Percentiles rank a stretch among this genome's conserved stretches.
These are phyloP conservation scores for Sebastes jordani DNA, from an alignment of 2,797 vertebrate species.

Conservation along the genomic window DNA sequence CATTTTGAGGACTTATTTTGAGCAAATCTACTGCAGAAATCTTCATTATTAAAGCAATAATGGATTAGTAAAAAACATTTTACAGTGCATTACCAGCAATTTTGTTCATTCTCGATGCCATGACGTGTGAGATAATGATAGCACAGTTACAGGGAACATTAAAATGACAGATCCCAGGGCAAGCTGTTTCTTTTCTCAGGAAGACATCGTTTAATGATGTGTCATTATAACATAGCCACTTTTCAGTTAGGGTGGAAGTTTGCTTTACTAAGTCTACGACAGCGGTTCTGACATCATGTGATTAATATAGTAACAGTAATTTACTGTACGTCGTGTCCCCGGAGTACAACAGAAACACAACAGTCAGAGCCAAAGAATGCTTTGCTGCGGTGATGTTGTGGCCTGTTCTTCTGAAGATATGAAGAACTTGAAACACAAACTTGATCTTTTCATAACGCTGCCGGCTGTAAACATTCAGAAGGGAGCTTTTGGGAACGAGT, in stretches of 20 bases:
- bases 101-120: neutral
- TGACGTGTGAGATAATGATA: neutral
- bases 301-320: constrained; percentile 32
- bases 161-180: neutral
- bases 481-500: neutral
- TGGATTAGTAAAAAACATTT: neutral
- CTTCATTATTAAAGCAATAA: neutral
- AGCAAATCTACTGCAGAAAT: neutral
- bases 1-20: neutral
- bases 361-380: constrained; percentile 29
- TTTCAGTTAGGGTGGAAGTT: neutral
- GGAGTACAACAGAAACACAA: constrained; percentile 5
- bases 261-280: neutral
- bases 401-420: constrained; percentile 1
- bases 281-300: neutral
- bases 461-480: constrained; percentile 5
- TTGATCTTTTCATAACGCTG: neutral
- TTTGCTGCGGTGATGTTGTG: constrained; percentile 30
- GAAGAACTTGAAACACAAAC: neutral
- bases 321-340: neutral
- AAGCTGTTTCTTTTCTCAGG: neutral
- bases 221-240: neutral
- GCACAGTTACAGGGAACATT: neutral
- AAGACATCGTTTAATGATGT: neutral
- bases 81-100: neutral